Base-by-base conservation (phyloP, 2,797 vertebrate species). In the Caiman crocodilus region DNA sequence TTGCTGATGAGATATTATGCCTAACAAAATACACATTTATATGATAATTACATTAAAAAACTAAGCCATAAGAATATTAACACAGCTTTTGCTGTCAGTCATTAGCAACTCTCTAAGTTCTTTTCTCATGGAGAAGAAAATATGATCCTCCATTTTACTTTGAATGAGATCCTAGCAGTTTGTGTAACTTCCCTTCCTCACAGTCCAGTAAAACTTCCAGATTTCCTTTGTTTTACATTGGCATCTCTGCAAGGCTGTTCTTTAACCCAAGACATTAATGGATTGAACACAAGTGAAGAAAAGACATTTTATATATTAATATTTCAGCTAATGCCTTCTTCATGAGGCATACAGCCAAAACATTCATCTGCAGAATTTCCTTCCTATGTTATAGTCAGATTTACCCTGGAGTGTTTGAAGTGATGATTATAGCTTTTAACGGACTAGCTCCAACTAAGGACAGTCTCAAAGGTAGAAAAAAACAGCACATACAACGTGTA, bases 241-340 rank as follows among this genome's bases (percentile, higher is more conserved):
- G 42, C 42, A 78, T 76, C 82, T 80, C 75, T 94, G 50, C 3
- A 18, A 87, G 93, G 69, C 16, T 80, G 55, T 85, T 94, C 87
- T 96, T 42, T 91, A 90, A 96, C 73, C 25, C 90, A 82, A 28
- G 71, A 67, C 58, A 92, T 79, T 57, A 95, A 73, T 67, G 90
- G 90, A 96, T 79, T 91, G 90, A 94, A 90, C 58, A 69, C 61
- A 94, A 92, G 92, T 81, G 85, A 88, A 89, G 61, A 82, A 84
- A 95, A 88, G 77, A 88, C 95, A 90, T 96, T 90, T 82, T 65
- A 88, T 76, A 96, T 88, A 97, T 77, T 87, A 95, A 73, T 90
- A 94, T 95, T 96, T 96, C 94, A 87, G 80, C 57, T 89, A 85
- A 89, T 93, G 67, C 55, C 89, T 97, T 85, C 82, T 94, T 96